Percentiles rank a stretch among this genome's conserved stretches.
These are phyloP conservation scores for Limnephilus rhombicus DNA, from an alignment of 2,888 invertebrate genomes.

Conservation along the genomic window DNA sequence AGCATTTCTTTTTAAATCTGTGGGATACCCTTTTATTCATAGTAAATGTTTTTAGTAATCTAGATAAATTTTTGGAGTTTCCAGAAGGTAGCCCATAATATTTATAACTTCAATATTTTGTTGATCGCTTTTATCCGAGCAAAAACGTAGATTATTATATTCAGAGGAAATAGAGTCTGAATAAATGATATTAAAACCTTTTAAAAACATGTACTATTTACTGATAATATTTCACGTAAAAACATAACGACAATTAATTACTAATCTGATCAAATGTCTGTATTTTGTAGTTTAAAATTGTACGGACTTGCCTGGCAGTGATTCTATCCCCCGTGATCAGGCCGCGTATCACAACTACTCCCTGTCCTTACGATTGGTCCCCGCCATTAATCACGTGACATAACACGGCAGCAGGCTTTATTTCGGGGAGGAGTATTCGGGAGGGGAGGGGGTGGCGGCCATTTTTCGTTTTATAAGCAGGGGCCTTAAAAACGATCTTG, in stretches of 20 bases:
- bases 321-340: conserved; percentile 4
- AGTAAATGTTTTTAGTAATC: too few species aligned
- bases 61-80: too few species aligned
- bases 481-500: conserved; percentile 39
- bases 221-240: neutral
- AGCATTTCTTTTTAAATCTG: too few species aligned
- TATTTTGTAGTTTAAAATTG: neutral
- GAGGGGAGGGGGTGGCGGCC: conserved; percentile 53
- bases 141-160: too few species aligned
- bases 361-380: conserved; percentile 64
- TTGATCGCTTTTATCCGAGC: too few species aligned
- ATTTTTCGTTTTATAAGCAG: conserved; percentile 60
- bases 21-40: too few species aligned
- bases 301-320: neutral
- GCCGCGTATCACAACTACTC: conserved; percentile 55
- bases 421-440: conserved; percentile 26
- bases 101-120: too few species aligned
- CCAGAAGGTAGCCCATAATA: too few species aligned
- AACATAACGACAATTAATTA: neutral
- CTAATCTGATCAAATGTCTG: neutral
- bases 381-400: conserved; percentile 65
- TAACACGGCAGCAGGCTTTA: conserved; percentile 52
- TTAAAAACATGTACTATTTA: neutral
- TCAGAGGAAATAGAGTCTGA: neutral
- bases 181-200: neutral